Evolutionary conservation across 2,113 vertebrate species (phyloP).

Genomic region (Leucoraja erinaceus): DNA sequence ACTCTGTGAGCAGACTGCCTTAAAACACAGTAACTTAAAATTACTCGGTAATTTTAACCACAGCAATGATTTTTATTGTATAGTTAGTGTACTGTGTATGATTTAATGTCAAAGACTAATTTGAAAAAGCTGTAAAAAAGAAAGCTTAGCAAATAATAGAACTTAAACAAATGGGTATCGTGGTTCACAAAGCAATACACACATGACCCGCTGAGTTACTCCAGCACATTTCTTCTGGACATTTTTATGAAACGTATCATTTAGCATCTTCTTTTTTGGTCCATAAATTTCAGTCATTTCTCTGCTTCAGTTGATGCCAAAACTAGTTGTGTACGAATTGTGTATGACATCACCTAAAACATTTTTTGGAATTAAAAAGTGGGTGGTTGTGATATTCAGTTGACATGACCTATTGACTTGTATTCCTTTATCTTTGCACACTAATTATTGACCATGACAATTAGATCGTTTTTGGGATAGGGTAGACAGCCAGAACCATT

Average conservation of each 20-base stretch:
- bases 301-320: neutral
- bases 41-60: neutral
- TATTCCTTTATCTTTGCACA: neutral
- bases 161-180: neutral
- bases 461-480: neutral
- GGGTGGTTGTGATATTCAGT: neutral
- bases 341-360: neutral
- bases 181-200: neutral
- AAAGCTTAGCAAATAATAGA: neutral
- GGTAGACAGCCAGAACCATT: neutral
- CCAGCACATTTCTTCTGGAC: no score
- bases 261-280: neutral
- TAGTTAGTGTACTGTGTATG: neutral
- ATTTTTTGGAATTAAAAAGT: neutral
- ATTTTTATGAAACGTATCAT: neutral
- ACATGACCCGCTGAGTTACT: no score
- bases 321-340: neutral
- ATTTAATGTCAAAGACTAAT: neutral
- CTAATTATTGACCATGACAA: neutral
- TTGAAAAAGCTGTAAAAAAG: neutral
- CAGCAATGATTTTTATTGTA: neutral
- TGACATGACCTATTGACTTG: neutral
- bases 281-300: neutral
- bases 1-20: neutral
- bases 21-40: neutral